phyloP scores from a whole-genome alignment of 2,113 vertebrate genomes.

The Centropus bengalensis region DNA sequence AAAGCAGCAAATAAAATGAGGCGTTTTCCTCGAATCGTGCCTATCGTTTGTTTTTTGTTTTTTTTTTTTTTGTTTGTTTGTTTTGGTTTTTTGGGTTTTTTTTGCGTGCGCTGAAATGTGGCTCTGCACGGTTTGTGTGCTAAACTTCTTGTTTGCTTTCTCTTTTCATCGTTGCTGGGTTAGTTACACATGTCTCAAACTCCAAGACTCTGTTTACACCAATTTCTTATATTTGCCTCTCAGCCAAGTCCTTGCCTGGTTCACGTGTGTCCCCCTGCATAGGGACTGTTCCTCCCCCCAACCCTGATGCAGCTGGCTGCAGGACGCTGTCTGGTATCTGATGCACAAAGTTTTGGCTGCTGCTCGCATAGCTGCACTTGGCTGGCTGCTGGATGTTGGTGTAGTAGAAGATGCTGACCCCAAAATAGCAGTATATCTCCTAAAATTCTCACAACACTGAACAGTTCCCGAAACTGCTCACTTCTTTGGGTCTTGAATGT shows the following conservation, averaged over 20 bases:
- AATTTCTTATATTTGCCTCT: not conserved
- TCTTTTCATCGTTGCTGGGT: not conserved
- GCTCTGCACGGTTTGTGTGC: not conserved
- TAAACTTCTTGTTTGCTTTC: not conserved
- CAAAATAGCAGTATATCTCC: fast-evolving
- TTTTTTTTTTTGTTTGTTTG: not conserved
- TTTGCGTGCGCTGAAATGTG: not conserved
- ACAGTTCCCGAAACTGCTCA: not conserved
- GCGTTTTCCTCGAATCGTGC: not conserved
- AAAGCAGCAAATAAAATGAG: not conserved
- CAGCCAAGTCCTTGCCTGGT: fast-evolving
- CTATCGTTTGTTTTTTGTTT: not conserved
- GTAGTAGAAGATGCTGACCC: not conserved
- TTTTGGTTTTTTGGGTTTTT: no score
- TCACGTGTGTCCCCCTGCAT: fast-evolving
- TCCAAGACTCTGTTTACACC: not conserved
- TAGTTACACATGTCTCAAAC: not conserved
- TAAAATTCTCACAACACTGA: no score
- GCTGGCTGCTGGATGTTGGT: not conserved
- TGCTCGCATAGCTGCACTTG: not conserved
- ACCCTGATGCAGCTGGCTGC: not conserved
- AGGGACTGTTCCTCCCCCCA: not conserved
- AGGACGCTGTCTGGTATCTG: not conserved
- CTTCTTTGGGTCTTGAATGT: not conserved
- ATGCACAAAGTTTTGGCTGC: not conserved